Percentiles rank a stretch among this genome's conserved stretches.
Conservation (phyloP, 2,113 vertebrate genomes). For the Neolamprologus kungweensis region DNA sequence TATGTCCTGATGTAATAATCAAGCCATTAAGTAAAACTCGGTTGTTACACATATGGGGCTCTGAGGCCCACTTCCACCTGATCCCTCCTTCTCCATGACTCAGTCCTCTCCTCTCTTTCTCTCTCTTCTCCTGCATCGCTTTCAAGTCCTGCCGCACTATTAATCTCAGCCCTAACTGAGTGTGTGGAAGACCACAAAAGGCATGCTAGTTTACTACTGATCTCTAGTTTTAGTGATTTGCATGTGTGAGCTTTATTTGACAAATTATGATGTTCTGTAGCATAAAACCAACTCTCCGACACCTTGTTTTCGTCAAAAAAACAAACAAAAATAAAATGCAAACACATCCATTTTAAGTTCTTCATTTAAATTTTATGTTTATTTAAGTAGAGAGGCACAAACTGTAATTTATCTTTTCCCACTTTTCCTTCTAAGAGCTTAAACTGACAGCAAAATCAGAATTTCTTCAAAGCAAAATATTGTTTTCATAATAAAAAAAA, state of each 20-base stretch:
- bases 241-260: not conserved
- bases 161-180: not conserved
- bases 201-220: not conserved
- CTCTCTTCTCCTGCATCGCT: not conserved
- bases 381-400: not conserved
- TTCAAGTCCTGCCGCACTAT: not conserved
- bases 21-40: slow-evolving; percentile 35
- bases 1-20: slow-evolving; percentile 33
- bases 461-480: not conserved
- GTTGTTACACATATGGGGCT: slow-evolving; percentile 7
- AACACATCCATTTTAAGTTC: not conserved
- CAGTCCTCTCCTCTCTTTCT: not conserved
- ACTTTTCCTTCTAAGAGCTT: not conserved
- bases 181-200: not conserved
- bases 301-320: rapidly evolving
- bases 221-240: not conserved
- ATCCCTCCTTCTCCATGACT: slow-evolving; percentile 13
- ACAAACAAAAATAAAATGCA: not conserved
- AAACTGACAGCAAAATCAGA: not conserved
- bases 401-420: not conserved
- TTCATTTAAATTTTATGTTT: not conserved
- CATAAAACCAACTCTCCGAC: not conserved
- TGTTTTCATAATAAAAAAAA: not conserved
- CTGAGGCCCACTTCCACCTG: slow-evolving; percentile 29
- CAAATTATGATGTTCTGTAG: not conserved